Evolutionary conservation across 2,797 vertebrate genomes (phyloP), one percentile per base, ranked within the genome.

Genomic region (Melanotaenia nigrans): DNA sequence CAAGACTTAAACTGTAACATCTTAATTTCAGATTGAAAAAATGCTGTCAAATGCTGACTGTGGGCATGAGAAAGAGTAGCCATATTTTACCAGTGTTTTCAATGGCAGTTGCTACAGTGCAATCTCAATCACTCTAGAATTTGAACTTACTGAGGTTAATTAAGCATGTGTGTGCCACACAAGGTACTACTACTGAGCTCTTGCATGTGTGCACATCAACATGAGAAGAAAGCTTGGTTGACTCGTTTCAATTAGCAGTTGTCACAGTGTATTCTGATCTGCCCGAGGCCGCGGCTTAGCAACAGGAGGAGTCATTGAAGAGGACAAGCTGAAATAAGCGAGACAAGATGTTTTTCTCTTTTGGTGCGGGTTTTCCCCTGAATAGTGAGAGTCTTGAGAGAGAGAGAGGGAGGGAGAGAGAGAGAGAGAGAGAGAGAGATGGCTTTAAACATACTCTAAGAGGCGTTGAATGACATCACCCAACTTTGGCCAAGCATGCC

Each of bases 401-500:
- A 25, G 47, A 47, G 6, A 16, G 4, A 45, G 42, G 20, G 40
- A 42, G 40, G 18, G 40, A 57, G 35, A 68, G 38, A 18, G 40
- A 18, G 16, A 45, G 42, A 45, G 6, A 16, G 4, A 45, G 42
- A 45, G 42, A 20, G 18, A 2, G 38, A 57, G 35, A 68, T 32
- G 36, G 24, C 63, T 83, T 67, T 70, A 64, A 83, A 65, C 75
- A 22, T 73, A 72, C 73, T 83, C 72, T 61, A 73, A 84, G 75
- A 85, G 70, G 81, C 60, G 36, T 62, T 45, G 68, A 60, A 85
- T 92, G 88, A 93, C 90, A 90, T 93, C 91, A 94, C 80, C 72
- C 58, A 62, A 82, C 65, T 64, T 35, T 25, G 22, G 63, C 72
- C 81, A 82, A 66, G 64, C 75, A 60, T 79, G 79, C 82, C 81